Conservation (phyloP, 2,113 vertebrate species). For the Nothoprocta pentlandii region DNA sequence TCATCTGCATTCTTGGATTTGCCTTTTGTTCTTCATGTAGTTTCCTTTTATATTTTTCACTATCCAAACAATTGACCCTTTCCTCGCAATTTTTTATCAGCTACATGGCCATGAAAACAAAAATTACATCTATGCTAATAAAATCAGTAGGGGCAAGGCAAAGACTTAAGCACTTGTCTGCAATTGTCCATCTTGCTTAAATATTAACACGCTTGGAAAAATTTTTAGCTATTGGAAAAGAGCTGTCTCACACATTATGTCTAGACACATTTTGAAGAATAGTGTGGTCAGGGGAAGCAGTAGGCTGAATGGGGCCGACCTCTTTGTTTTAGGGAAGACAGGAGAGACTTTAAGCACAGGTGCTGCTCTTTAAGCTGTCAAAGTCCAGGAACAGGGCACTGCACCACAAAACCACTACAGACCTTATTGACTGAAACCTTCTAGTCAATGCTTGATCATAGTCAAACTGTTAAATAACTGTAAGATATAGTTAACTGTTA, state of each 20-base stretch:
- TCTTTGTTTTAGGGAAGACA: not conserved
- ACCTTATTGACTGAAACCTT: not conserved
- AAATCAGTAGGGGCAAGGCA: rapidly evolving
- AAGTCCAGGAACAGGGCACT: not conserved
- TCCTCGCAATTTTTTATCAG: not conserved
- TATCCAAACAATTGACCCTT: rapidly evolving
- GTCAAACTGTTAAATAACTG: not conserved
- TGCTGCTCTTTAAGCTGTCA: not conserved
- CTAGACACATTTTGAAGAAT: not conserved
- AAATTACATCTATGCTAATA: not conserved
- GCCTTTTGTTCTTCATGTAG: not conserved
- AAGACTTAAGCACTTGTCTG: not conserved
- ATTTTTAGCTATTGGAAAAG: not conserved
- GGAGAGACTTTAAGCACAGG: not conserved
- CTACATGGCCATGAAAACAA: not conserved
- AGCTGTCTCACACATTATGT: not conserved
- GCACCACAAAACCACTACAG: not conserved
- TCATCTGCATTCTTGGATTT: not conserved
- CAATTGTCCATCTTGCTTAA: no score
- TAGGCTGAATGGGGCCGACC: not conserved
- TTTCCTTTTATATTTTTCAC: not conserved
- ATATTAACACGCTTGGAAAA: not conserved
- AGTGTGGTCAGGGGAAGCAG: not conserved
- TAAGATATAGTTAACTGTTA: no score
- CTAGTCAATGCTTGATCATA: not conserved